These are phyloP conservation scores for Cryptotermes secundus DNA, from an alignment of 1,140 invertebrate genomes.

Conservation along the genomic window DNA sequence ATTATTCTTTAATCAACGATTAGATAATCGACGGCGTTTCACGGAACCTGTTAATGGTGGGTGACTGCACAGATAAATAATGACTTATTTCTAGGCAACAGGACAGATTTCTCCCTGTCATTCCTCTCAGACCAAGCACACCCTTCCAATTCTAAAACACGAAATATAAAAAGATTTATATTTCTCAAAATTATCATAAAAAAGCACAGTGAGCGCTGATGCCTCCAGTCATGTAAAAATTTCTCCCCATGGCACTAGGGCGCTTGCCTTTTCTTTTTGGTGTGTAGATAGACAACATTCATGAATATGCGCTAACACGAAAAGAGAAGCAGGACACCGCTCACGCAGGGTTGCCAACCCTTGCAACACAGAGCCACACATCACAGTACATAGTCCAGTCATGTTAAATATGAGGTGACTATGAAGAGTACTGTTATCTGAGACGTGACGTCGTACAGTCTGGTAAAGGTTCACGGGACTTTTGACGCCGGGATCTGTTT, in stretches of 20 bases:
- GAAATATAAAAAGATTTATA: neutral
- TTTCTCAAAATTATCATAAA: neutral
- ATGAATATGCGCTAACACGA: neutral
- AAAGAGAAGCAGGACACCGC: neutral
- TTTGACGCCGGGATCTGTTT: too few relatives aligned
- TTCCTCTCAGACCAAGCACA: neutral
- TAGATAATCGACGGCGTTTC: too few relatives aligned
- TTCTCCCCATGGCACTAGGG: neutral
- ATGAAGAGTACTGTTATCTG: too few relatives aligned
- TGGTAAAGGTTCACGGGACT: too few relatives aligned
- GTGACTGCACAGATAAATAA: too few relatives aligned
- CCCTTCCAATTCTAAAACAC: neutral
- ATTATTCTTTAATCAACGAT: too few relatives aligned
- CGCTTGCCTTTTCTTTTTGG: neutral
- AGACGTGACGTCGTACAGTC: too few relatives aligned
- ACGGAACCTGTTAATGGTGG: too few relatives aligned
- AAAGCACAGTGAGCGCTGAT: neutral
- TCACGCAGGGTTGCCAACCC: neutral
- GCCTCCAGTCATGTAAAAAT: neutral
- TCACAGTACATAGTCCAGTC: neutral
- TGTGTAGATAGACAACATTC: neutral
- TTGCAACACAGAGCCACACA: neutral
- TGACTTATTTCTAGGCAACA: neutral
- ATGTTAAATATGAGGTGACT: too few relatives aligned
- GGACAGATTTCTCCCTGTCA: neutral